These are phyloP conservation scores for Hemithea aestivaria DNA, from an alignment of 2,888 invertebrate genomes.

Conservation along the genomic window DNA sequence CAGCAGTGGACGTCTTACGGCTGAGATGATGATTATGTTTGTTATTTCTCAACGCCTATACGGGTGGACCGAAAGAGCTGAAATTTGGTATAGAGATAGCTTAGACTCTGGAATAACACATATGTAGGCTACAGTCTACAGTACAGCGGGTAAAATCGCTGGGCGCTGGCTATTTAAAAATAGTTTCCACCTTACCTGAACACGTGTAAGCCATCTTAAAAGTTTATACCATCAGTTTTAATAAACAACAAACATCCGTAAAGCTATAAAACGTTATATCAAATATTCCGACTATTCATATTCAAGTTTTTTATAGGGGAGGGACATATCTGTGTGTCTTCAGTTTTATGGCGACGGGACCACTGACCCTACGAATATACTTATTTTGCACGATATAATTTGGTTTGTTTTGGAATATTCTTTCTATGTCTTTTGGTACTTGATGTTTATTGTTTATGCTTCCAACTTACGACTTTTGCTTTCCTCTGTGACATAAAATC, in stretches of 20 bases:
- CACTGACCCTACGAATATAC: slow-evolving; percentile 50
- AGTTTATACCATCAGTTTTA: slow-evolving; percentile 38
- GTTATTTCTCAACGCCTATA: too few relatives aligned
- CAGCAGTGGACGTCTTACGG: too few relatives aligned
- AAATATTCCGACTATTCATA: slow-evolving; percentile 66
- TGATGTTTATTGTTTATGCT: not conserved
- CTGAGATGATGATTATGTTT: too few relatives aligned
- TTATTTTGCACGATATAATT: slow-evolving; percentile 50
- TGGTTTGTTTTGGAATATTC: slow-evolving; percentile 35
- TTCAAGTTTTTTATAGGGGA: slow-evolving; percentile 63
- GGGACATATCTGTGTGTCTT: slow-evolving; percentile 62
- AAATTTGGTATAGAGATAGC: too few relatives aligned
- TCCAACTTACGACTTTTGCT: too few relatives aligned
- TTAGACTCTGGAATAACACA: too few relatives aligned
- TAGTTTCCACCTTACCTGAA: too few relatives aligned
- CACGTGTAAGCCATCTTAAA: slow-evolving; percentile 26
- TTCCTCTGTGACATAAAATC: too few relatives aligned
- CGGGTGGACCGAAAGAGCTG: too few relatives aligned
- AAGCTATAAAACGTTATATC: slow-evolving; percentile 59
- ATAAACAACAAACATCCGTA: slow-evolving; percentile 55
- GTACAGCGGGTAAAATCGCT: too few relatives aligned
- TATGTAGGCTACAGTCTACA: too few relatives aligned
- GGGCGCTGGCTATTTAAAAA: too few relatives aligned
- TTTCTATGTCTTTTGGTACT: not conserved
- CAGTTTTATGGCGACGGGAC: slow-evolving; percentile 56